phyloP scores from a whole-genome alignment of 2,797 vertebrate genomes.

The Naso thynnoides region DNA sequence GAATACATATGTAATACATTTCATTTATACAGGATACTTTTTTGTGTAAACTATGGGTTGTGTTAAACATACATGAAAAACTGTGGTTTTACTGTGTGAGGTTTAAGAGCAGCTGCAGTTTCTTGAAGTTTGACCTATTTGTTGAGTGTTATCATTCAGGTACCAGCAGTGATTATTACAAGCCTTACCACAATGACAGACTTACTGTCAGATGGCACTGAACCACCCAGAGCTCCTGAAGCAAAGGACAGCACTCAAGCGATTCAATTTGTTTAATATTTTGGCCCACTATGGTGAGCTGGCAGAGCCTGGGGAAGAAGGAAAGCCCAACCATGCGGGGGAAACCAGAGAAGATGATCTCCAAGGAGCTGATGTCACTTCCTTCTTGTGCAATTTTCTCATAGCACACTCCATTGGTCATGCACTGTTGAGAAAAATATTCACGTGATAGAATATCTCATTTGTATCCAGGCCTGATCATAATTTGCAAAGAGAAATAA shows the following conservation, averaged over 20 bases:
- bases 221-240: conserved; percentile 89
- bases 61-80: neutral
- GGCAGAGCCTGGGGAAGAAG: conserved; percentile 84
- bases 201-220: conserved; percentile 87
- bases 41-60: neutral
- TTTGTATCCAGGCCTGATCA: neutral
- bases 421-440: conserved; percentile 80
- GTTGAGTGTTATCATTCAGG: neutral
- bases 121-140: neutral
- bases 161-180: neutral
- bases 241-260: conserved; percentile 82
- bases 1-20: neutral
- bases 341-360: conserved; percentile 91
- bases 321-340: conserved; percentile 86
- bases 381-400: conserved; percentile 84
- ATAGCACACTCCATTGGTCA: conserved; percentile 85
- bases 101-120: neutral
- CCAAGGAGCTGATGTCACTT: conserved; percentile 75
- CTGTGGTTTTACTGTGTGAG: neutral
- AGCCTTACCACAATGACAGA: conserved; percentile 25
- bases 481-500: too few relatives aligned
- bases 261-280: conserved; percentile 84
- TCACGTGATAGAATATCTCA: neutral
- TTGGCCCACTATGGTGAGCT: conserved; percentile 87
- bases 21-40: neutral